These are phyloP conservation scores for Hypsibius dujardini DNA, from an alignment of 1,140 invertebrate species.

Conservation along the genomic window DNA sequence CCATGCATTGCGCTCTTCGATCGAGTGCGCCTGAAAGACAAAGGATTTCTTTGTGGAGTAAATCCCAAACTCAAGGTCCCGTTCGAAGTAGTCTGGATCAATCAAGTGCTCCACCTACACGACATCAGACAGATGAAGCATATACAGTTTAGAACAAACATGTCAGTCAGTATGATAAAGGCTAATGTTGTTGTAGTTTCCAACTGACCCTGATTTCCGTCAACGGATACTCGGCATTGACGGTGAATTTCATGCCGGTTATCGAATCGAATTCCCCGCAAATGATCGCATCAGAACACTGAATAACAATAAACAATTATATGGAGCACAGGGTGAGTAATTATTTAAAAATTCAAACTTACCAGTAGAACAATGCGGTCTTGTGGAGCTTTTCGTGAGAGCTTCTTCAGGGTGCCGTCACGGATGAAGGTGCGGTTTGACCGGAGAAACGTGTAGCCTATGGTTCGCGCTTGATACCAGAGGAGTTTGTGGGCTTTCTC, in stretches of 20 bases:
- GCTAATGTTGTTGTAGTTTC: too few species aligned
- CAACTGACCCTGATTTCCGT: not conserved
- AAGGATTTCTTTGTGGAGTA: constrained; percentile 7
- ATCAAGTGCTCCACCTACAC: not conserved
- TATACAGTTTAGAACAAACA: too few species aligned
- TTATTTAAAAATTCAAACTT: not conserved
- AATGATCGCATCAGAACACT: constrained; percentile 11
- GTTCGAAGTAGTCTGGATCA: constrained; percentile 13
- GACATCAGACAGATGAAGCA: too few species aligned
- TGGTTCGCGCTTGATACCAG: not conserved
- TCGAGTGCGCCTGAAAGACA: not conserved
- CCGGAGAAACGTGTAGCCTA: not conserved
- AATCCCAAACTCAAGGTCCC: not conserved
- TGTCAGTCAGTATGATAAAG: too few species aligned
- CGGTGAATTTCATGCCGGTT: not conserved
- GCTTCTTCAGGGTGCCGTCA: not conserved
- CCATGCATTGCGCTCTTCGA: constrained; percentile 8
- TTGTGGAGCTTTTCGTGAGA: not conserved
- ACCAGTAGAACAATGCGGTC: constrained; percentile 11
- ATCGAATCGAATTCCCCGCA: not conserved
- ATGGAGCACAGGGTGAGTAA: not conserved
- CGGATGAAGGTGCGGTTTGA: not conserved
- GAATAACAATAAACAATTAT: not conserved
- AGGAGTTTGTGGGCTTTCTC: not conserved
- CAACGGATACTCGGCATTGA: constrained; percentile 10